Evolutionary conservation across 2,113 vertebrate species (phyloP).

Genomic region (Ophthalmolycus amberensis): DNA sequence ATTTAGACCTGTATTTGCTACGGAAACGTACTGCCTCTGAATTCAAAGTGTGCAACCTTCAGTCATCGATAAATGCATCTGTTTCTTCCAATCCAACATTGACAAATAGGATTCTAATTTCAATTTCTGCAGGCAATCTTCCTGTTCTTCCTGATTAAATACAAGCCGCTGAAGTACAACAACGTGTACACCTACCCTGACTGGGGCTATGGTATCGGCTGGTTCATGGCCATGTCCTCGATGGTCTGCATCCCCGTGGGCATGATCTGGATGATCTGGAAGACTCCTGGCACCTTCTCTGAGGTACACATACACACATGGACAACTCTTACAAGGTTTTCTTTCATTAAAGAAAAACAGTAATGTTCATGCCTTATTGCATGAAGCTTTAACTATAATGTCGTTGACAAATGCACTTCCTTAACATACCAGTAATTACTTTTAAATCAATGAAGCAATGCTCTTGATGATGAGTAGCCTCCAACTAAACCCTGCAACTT

Average conservation of each 20-base stretch:
- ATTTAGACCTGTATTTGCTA: not conserved
- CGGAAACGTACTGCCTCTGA: not conserved
- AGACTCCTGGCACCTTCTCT: constrained; percentile 90
- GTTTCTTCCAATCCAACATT: constrained; percentile 11
- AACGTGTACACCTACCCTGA: constrained; percentile 95
- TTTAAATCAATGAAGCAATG: not conserved
- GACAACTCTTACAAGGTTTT: not conserved
- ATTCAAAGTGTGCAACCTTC: not conserved
- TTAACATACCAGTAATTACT: not conserved
- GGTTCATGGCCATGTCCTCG: constrained; percentile 98
- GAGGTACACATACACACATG: constrained; percentile 83
- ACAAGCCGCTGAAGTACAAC: constrained; percentile 98
- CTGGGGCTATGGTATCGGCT: constrained; percentile 98
- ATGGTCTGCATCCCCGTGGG: constrained; percentile 98
- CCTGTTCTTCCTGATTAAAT: constrained; percentile 98
- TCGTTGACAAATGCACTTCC: not conserved
- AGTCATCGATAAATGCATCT: not conserved
- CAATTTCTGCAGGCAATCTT: constrained; percentile 90
- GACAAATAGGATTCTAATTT: not conserved
- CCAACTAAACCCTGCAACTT: not conserved
- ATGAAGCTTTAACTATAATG: not conserved
- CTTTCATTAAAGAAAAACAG: not conserved
- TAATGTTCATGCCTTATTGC: not conserved
- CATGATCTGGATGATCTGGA: constrained; percentile 90
- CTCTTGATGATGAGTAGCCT: not conserved